A percentile compares a stretch with the other conserved stretches of the same genome.
These are phyloP conservation scores for Anthophora plumipes DNA, from an alignment of 2,888 invertebrate species.

Conservation along the genomic window DNA sequence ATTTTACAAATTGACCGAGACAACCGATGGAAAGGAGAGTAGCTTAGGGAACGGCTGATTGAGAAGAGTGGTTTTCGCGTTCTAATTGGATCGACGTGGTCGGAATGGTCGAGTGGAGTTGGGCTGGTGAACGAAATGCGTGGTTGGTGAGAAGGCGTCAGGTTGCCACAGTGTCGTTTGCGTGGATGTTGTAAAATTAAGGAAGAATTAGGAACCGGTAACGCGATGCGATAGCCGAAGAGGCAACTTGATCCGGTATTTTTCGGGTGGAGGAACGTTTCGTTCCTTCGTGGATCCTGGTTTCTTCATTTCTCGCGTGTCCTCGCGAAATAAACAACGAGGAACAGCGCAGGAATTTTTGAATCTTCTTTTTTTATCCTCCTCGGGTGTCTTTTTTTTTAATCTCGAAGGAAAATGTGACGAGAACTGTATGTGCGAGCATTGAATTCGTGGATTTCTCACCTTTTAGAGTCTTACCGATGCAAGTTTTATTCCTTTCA, in stretches of 20 bases:
- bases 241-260: constrained; percentile 38
- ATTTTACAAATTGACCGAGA: constrained; percentile 62
- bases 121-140: too few relatives aligned
- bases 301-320: constrained; percentile 22
- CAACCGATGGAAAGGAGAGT: neutral
- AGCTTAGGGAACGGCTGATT: too few relatives aligned
- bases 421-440: too few relatives aligned
- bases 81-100: constrained; percentile 28
- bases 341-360: neutral
- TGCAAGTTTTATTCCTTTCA: too few relatives aligned
- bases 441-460: too few relatives aligned
- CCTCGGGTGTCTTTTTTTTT: neutral
- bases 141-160: neutral
- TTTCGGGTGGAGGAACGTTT: constrained; percentile 13
- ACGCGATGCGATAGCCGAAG: constrained; percentile 38
- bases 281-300: neutral
- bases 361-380: neutral
- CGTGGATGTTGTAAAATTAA: constrained; percentile 10
- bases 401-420: too few relatives aligned
- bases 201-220: constrained; percentile 29
- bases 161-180: neutral
- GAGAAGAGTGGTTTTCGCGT: neutral
- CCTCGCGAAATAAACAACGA: constrained; percentile 1
- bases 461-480: too few relatives aligned
- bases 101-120: neutral